These are phyloP conservation scores for Bombus terrestris DNA, from an alignment of 1,140 invertebrate genomes.

Conservation along the genomic window DNA sequence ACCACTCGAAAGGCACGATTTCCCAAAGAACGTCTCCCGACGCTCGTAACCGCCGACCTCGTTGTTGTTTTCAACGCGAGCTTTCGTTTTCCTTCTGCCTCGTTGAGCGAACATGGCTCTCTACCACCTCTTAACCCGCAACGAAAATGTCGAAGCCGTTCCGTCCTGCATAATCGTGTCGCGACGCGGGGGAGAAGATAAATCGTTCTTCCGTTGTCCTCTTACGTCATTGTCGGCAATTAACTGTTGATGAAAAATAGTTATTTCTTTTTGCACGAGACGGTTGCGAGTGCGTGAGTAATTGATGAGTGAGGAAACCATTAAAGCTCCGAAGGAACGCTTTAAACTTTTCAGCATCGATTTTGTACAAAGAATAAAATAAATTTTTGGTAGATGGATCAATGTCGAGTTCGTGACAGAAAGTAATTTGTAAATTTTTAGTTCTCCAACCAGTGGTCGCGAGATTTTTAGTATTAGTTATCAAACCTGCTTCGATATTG, in stretches of 20 bases:
- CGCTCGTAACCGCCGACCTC: background rate
- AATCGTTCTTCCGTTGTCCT: slow-evolving; percentile 1
- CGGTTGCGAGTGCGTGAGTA: background rate
- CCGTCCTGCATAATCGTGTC: slow-evolving; percentile 5
- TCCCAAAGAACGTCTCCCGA: background rate
- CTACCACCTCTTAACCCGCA: background rate
- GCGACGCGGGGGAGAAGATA: background rate
- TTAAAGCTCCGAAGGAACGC: background rate
- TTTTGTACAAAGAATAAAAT: background rate
- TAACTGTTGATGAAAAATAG: slow-evolving; percentile 11
- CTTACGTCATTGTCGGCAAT: background rate
- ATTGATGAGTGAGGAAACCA: too few species aligned
- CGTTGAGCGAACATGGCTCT: background rate
- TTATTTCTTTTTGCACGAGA: background rate
- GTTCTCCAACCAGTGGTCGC: too few species aligned
- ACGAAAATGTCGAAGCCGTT: slow-evolving; percentile 26
- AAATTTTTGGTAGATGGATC: background rate
- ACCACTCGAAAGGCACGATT: background rate
- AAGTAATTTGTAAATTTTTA: too few species aligned
- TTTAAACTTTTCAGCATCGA: background rate
- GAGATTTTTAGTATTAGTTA: too few species aligned
- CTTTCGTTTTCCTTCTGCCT: slow-evolving; percentile 18
- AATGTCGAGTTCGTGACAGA: too few species aligned
- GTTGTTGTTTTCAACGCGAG: slow-evolving; percentile 14
- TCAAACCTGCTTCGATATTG: too few species aligned